A percentile compares a stretch with the other conserved stretches of the same genome.
These are phyloP conservation scores for Coecobrya sp. DNA, from an alignment of 2,888 invertebrate genomes.

Conservation along the genomic window DNA sequence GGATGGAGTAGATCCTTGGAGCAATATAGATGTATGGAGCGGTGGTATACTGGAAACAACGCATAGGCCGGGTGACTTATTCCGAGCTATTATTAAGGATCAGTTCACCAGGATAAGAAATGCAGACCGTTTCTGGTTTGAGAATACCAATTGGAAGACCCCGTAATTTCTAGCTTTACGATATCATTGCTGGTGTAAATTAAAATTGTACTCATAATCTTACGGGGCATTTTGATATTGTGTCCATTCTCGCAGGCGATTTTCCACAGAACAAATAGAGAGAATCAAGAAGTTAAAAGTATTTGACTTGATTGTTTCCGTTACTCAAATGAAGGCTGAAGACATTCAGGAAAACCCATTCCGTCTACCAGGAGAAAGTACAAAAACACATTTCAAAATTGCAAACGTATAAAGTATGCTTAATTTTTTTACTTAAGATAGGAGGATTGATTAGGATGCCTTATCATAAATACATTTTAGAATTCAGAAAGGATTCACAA, in stretches of 20 bases:
- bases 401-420: too few species aligned
- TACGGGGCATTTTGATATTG: neutral
- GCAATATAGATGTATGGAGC: slow-evolving; percentile 89
- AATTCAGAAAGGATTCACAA: slow-evolving; percentile 31
- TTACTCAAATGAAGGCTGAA: slow-evolving; percentile 88
- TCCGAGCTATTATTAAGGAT: slow-evolving; percentile 89
- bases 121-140: slow-evolving; percentile 90
- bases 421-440: too few species aligned
- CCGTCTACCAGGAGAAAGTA: slow-evolving; percentile 87
- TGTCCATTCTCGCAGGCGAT: slow-evolving; percentile 88
- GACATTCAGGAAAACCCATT: slow-evolving; percentile 89
- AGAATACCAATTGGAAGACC: slow-evolving; percentile 87
- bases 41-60: slow-evolving; percentile 90
- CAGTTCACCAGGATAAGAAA: slow-evolving; percentile 89
- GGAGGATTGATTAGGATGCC: too few species aligned
- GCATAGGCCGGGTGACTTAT: slow-evolving; percentile 89
- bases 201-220: neutral
- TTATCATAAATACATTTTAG: too few species aligned
- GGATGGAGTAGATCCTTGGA: slow-evolving; percentile 85
- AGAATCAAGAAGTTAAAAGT: slow-evolving; percentile 88
- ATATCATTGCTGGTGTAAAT: neutral
- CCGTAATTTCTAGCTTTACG: slow-evolving; percentile 69
- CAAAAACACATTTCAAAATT: too few species aligned
- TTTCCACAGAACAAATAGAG: slow-evolving; percentile 88
- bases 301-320: slow-evolving; percentile 89